Base-by-base conservation (phyloP, 2,888 invertebrate genomes). In the Eupithecia subfuscata region DNA sequence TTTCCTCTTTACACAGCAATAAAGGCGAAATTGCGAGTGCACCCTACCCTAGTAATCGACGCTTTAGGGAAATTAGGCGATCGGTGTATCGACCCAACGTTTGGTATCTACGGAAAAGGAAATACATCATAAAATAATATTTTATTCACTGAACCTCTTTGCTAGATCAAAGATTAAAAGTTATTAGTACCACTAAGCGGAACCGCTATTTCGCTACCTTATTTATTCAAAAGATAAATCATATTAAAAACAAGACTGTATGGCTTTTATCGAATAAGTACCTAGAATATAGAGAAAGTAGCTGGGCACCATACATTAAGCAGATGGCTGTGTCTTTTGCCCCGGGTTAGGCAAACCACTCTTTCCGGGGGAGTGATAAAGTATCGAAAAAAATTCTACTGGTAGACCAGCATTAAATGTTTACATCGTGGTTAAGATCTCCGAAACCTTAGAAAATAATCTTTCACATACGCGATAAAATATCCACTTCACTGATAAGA, bases 61-160 rank as follows among this genome's bases (percentile, higher is more conserved):
- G 73, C 76, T 75, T 64, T n/a, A 45, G 78, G 81, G 68, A 78
- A 81, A 81, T 81, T 79, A 79, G 76, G 73, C 76, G 74, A 78
- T 79, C 71, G 65, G 73, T 75, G 74, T 79, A 76, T 75, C 64
- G 75, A 22, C 56, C 69, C 74, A 74, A 70, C 71, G 76, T 73
- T 74, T 37, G 77, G 69, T 74, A 75, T 77, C 48, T 73, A 74
- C 22, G 22, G 60, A 25, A 60, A 74, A 65, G 76, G 63, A 73
- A 76, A 76, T 77, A 78, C 74, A 75, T 80, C 75, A 77, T 81
- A 81, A 81, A 81, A 81, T 78, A 74, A 78, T 78, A 81, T 80
- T 79, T 80, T 75, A 81, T 70, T 70, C 70, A 56, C 37, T 30
- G 25, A 70, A 37, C 68, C 68, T 43, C 68, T 68, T 68, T 68